Percentiles rank a stretch among this genome's conserved stretches.
phyloP scores from a whole-genome alignment of 2,888 invertebrate genomes.

The Scotopteryx bipunctaria region DNA sequence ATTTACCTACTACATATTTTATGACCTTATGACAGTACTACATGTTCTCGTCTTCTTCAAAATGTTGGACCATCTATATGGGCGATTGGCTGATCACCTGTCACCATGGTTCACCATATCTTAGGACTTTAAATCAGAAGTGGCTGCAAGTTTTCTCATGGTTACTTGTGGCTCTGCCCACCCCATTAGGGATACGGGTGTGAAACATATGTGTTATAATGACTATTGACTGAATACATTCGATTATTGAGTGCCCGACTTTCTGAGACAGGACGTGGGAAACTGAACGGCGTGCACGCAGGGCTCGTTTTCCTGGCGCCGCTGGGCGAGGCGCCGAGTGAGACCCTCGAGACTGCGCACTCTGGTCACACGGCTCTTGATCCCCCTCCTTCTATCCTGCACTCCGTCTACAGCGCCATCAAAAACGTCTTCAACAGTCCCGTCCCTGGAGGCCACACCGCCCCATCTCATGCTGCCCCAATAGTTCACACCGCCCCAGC shows the following conservation, averaged over 20 bases:
- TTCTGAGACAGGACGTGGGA: constrained; percentile 78
- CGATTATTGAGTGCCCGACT: constrained; percentile 37
- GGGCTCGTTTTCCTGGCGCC: constrained; percentile 75
- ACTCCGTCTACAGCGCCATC: constrained; percentile 70
- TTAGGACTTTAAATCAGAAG: too few species aligned
- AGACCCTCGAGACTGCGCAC: constrained; percentile 53
- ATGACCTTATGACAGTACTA: too few species aligned
- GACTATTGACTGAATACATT: background rate
- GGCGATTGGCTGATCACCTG: too few species aligned
- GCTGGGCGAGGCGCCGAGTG: constrained; percentile 59
- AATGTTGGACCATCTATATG: too few species aligned
- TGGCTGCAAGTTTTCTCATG: too few species aligned
- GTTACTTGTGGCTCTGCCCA: too few species aligned
- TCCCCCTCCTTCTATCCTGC: constrained; percentile 68
- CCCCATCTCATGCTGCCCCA: constrained; percentile 2
- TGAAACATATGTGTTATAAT: too few species aligned
- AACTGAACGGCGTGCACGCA: constrained; percentile 75
- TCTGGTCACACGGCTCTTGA: constrained; percentile 65
- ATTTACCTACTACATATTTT: too few species aligned
- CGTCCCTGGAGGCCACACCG: constrained; percentile 24
- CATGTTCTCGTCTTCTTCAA: too few species aligned
- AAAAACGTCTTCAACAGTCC: constrained; percentile 63
- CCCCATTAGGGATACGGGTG: too few species aligned
- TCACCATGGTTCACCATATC: too few species aligned
- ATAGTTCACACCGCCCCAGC: constrained; percentile 32